A percentile compares a stretch with the other conserved stretches of the same genome.
These are phyloP conservation scores for Ptyas mucosa DNA, from an alignment of 2,113 vertebrate species.

Conservation along the genomic window DNA sequence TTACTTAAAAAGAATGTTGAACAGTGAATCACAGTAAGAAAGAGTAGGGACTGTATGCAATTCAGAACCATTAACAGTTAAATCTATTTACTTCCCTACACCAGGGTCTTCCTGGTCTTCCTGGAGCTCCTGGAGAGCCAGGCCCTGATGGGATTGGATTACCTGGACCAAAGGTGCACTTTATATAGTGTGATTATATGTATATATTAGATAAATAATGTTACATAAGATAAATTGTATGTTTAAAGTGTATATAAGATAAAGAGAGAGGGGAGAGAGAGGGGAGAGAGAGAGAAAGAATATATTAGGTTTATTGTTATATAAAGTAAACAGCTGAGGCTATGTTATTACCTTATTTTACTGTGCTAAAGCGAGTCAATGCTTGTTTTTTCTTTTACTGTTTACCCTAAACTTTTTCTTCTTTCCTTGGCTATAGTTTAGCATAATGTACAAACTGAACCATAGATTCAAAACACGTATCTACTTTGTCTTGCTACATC, in stretches of 20 bases:
- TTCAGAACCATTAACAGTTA: conserved; percentile 22
- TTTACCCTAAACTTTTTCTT: not conserved
- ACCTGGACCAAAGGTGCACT: conserved; percentile 83
- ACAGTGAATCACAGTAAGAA: too few species aligned
- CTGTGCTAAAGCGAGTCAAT: not conserved
- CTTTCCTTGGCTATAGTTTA: not conserved
- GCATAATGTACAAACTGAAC: not conserved
- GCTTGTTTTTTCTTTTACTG: not conserved
- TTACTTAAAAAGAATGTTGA: not conserved
- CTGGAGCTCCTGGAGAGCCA: conserved; percentile 77
- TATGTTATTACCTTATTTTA: not conserved
- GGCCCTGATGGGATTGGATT: conserved; percentile 82
- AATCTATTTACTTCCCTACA: conserved; percentile 13
- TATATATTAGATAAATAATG: not conserved
- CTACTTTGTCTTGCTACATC: not conserved
- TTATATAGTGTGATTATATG: not conserved
- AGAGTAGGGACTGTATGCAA: not conserved
- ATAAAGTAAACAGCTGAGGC: not conserved
- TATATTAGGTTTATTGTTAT: not conserved
- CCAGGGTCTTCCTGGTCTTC: conserved; percentile 81
- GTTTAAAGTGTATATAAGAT: not conserved
- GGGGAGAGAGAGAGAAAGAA: not conserved
- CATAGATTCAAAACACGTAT: not conserved
- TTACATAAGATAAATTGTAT: not conserved
- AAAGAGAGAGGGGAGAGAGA: not conserved